Conservation (phyloP, 2,113 vertebrate genomes). For the Serilophus lunatus region DNA sequence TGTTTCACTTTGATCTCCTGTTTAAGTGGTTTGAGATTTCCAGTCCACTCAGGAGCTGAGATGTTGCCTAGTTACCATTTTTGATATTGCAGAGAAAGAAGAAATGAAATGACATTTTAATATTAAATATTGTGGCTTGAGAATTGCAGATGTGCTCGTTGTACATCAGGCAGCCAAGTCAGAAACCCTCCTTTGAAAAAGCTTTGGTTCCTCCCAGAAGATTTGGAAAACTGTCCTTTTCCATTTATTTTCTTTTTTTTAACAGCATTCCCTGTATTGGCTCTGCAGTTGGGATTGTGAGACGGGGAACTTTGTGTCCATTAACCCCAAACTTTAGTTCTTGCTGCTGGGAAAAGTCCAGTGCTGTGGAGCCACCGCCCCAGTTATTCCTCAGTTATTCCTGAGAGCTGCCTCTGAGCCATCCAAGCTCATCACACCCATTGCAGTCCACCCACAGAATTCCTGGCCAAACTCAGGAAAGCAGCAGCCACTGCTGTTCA, state of each 20-base stretch:
- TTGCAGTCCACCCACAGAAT: fast-evolving
- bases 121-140: not conserved
- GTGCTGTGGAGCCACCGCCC: not conserved
- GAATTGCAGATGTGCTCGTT: not conserved
- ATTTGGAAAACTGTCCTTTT: not conserved
- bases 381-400: not conserved
- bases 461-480: not conserved
- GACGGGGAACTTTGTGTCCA: not conserved
- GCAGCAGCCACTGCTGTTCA: not conserved
- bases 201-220: not conserved
- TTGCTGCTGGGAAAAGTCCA: not conserved
- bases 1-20: not conserved
- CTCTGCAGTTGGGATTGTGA: not conserved
- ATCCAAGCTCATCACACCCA: fast-evolving
- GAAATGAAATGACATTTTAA: constrained; percentile 5
- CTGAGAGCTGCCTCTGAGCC: not conserved
- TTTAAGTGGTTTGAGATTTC: not conserved
- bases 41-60: not conserved
- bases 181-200: not conserved
- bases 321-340: not conserved
- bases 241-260: too few species aligned
- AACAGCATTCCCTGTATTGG: not conserved
- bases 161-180: not conserved
- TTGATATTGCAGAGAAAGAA: not conserved
- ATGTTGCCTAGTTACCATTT: constrained; percentile 38